A percentile compares a stretch with the other conserved stretches of the same genome.
Conservation (phyloP, 64 coral and sea anemone species). For the Stichodactyla helianthus region DNA sequence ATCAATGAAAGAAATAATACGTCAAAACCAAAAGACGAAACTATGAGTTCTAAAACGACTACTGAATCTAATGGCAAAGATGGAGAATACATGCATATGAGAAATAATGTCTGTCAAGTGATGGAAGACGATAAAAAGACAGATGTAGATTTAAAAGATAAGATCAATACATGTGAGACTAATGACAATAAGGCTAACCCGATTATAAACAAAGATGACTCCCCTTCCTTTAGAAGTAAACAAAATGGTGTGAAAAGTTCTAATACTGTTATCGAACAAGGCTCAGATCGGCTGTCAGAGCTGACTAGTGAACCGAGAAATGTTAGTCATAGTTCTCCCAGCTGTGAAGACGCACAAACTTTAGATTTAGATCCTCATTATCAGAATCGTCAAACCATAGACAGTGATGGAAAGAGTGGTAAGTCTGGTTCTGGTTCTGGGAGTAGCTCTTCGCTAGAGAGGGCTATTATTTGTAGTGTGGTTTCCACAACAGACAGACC, state of each 20-base stretch:
- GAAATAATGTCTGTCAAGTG: conserved; percentile 9
- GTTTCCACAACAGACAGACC: conserved; percentile 8
- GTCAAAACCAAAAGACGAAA: background rate
- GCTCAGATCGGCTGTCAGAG: background rate
- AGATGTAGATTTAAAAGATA: background rate
- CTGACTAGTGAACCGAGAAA: background rate
- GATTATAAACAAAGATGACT: conserved; percentile 14
- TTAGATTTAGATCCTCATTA: background rate
- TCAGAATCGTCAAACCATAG: conserved; percentile 10
- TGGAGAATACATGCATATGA: conserved; percentile 17
- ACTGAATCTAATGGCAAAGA: background rate
- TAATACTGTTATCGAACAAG: background rate
- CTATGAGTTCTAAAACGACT: background rate
- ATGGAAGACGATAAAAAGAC: background rate
- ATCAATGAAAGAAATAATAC: background rate
- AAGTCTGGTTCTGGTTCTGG: background rate
- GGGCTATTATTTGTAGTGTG: background rate
- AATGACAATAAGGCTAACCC: background rate
- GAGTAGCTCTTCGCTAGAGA: conserved; percentile 12
- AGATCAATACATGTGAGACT: conserved; percentile 1
- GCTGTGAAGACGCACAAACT: background rate
- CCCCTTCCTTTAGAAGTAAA: background rate
- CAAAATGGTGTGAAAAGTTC: background rate
- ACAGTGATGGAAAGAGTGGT: conserved; percentile 1
- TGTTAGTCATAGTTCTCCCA: background rate